Conservation (phyloP, 2,113 vertebrate species). For the Myiagra hebetior region DNA sequence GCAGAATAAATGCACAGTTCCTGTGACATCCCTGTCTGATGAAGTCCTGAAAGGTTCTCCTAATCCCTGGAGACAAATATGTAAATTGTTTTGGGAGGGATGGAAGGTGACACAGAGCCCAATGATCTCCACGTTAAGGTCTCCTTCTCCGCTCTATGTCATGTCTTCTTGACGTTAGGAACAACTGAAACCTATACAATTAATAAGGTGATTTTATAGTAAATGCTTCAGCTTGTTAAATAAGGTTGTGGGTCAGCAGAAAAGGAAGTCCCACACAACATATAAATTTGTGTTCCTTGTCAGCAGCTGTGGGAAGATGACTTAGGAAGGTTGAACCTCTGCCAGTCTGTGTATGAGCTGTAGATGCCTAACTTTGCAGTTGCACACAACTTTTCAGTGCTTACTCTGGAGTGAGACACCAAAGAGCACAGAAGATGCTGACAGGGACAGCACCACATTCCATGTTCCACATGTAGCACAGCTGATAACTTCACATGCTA, state of each 20-base stretch:
- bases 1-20: background rate
- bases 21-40: background rate
- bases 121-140: background rate
- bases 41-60: background rate
- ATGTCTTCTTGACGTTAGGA: background rate
- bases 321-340: background rate
- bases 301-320: background rate
- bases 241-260: background rate
- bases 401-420: background rate
- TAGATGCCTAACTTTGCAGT: background rate
- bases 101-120: background rate
- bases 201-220: background rate
- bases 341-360: background rate
- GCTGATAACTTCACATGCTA: background rate
- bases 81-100: background rate
- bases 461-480: background rate
- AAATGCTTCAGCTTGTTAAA: background rate
- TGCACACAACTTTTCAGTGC: background rate
- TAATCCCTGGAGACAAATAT: background rate
- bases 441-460: background rate
- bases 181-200: background rate
- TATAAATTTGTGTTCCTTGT: background rate
- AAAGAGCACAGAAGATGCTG: background rate
- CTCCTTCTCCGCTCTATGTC: background rate
- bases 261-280: background rate